phyloP scores from a whole-genome alignment of 1,140 invertebrate species.

The Acyrthosiphon pisum region DNA sequence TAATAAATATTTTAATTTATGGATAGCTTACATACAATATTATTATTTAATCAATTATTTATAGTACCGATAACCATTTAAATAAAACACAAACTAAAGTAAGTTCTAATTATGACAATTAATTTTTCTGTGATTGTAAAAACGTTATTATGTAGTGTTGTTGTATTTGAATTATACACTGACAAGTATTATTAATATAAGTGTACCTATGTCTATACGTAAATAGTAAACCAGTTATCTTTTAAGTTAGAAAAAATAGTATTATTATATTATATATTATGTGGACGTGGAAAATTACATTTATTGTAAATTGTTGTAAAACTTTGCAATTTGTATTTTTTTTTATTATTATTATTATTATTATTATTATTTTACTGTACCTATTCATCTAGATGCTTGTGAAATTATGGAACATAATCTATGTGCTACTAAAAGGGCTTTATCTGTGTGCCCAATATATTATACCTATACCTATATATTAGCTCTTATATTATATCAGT shows the following conservation, averaged over 20 bases:
- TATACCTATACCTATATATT: neutral
- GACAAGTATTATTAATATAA: neutral
- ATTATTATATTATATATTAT: neutral
- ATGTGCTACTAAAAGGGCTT: conserved; percentile 11
- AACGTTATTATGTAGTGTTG: neutral
- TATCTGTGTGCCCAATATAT: conserved; percentile 20
- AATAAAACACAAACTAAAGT: neutral
- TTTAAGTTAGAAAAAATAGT: neutral
- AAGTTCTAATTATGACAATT: neutral
- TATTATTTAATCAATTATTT: neutral
- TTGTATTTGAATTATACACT: neutral
- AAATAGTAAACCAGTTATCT: neutral
- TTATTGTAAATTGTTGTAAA: neutral
- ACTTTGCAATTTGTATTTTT: neutral
- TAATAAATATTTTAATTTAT: neutral
- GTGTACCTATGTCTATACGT: neutral
- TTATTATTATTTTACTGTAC: neutral
- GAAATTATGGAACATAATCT: neutral
- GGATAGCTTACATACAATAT: neutral
- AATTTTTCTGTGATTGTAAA: neutral
- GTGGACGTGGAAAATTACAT: neutral
- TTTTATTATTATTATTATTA: neutral
- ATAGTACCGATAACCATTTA: neutral
- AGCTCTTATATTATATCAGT: conserved; percentile 31
- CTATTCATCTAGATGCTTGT: neutral